Conservation (phyloP, 2,888 invertebrate genomes). For the Dryocosmus kuriphilus region DNA sequence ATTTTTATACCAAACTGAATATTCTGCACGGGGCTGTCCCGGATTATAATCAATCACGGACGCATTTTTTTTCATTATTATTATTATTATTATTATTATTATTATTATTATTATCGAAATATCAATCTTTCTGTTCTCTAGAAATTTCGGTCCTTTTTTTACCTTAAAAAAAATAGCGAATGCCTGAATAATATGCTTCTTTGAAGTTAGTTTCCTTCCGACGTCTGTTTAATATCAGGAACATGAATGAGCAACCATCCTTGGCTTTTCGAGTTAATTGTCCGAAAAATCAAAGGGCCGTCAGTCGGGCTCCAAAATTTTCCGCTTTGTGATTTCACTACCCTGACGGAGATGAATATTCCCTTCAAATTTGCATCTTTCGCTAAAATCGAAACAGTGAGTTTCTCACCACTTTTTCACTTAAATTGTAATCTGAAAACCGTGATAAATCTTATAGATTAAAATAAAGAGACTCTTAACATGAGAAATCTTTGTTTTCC, state of each 20-base stretch:
- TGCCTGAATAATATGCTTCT: neutral
- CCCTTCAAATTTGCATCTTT: constrained; percentile 11
- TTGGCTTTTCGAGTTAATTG: constrained; percentile 35
- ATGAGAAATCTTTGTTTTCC: neutral
- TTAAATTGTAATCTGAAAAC: too few species aligned
- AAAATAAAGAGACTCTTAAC: neutral
- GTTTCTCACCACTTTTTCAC: neutral
- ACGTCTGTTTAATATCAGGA: constrained; percentile 30
- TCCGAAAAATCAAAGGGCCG: constrained; percentile 37
- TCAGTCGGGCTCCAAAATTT: constrained; percentile 30
- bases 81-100: too few species aligned
- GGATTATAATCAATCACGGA: too few species aligned
- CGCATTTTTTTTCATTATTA: too few species aligned
- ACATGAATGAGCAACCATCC: constrained; percentile 15
- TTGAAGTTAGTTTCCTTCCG: constrained; percentile 26
- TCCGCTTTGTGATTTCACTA: constrained; percentile 29
- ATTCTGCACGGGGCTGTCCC: too few species aligned
- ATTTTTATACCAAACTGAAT: too few species aligned
- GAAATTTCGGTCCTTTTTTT: neutral
- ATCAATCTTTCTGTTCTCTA: neutral
- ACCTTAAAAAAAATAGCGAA: too few species aligned
- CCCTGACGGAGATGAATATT: constrained; percentile 18
- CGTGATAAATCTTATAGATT: too few species aligned
- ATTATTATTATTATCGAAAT: too few species aligned
- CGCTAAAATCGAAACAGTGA: neutral